Conservation (phyloP, 2,113 vertebrate species). For the Ceyx margarethae region DNA sequence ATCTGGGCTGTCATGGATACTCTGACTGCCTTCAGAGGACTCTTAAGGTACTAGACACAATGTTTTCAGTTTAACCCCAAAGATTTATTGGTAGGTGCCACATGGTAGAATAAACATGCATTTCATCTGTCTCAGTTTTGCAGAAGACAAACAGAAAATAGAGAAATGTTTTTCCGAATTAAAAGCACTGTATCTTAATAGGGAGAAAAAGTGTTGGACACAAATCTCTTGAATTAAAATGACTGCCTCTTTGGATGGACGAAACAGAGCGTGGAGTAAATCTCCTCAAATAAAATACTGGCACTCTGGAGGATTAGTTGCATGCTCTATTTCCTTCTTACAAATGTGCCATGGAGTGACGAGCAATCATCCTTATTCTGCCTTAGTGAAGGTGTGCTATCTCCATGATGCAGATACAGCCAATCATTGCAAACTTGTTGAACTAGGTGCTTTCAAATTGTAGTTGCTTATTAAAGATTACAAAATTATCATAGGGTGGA, state of each 20-base stretch:
- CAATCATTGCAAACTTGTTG: not conserved
- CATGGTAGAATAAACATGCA: not conserved
- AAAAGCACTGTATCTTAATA: slow-evolving; percentile 22
- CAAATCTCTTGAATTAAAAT: slow-evolving; percentile 46
- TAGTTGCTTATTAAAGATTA: not conserved
- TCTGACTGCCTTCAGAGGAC: not conserved
- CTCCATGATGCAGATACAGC: slow-evolving; percentile 34
- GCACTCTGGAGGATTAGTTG: slow-evolving; percentile 59
- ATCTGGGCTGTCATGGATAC: not conserved
- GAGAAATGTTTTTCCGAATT: not conserved
- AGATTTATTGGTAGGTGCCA: not conserved
- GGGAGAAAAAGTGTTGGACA: not conserved
- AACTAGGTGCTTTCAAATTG: not conserved
- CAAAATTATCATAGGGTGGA: not conserved
- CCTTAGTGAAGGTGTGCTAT: slow-evolving; percentile 38
- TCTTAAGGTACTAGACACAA: not conserved
- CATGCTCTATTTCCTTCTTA: slow-evolving; percentile 63
- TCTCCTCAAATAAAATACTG: slow-evolving; percentile 66
- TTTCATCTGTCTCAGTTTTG: not conserved
- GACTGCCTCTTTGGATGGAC: slow-evolving; percentile 18
- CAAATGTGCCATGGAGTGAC: slow-evolving; percentile 41
- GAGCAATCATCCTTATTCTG: slow-evolving; percentile 36
- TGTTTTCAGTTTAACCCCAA: not conserved
- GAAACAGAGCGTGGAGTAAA: slow-evolving; percentile 72
- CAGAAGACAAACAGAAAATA: not conserved